Base-by-base conservation (phyloP, 2,113 vertebrate species). In the Gymnarchus niloticus region DNA sequence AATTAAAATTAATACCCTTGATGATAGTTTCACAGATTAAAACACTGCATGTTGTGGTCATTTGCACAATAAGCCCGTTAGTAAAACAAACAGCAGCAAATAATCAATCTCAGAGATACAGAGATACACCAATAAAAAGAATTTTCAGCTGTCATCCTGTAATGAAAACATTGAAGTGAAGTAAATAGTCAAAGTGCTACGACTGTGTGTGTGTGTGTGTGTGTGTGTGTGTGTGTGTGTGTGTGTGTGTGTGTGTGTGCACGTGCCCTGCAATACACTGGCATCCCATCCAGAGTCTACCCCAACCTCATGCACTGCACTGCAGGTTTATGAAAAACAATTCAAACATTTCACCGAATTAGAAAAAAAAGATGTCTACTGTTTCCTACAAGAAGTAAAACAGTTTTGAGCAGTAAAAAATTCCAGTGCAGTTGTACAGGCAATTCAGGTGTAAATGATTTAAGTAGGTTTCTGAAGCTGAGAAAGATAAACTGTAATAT, bases 401-500 rank as follows among this genome's bases (percentile, higher is more conserved):
- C 48, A 81, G 23, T 23, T 61, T 6, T 23, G 80, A 33, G 49
- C 49, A 33, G 49, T 52, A 28, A 81, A 48, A 81, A 51, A 28
- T 61, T 61, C 57, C 57, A 19, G 23, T 54, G 46, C 7, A 48
- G 82, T 6, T 21, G 90, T 91, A 90, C 80, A 56, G 86, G 54
- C 23, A 81, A 69, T 59, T 56, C 19, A 83, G 51, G 69, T 41
- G 83, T 86, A 54, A 83, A 51, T 51, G 25, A 56, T 87, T 44
- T 76, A 81, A 85, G 83, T 65, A 83, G 83, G 86, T 77, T 87
- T 87, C 89, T 88, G 88, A 84, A 87, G 73, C 88, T 85, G 89
- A 88, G 83, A 86, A 85, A 91, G 92, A 94, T 94, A 93, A 93
- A 89, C 89, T 88, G 89, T 91, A 94, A 92, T 91, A 89, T 90